Evolutionary conservation across 2,797 vertebrate species (phyloP).

Genomic region (Phoeniculus purpureus): DNA sequence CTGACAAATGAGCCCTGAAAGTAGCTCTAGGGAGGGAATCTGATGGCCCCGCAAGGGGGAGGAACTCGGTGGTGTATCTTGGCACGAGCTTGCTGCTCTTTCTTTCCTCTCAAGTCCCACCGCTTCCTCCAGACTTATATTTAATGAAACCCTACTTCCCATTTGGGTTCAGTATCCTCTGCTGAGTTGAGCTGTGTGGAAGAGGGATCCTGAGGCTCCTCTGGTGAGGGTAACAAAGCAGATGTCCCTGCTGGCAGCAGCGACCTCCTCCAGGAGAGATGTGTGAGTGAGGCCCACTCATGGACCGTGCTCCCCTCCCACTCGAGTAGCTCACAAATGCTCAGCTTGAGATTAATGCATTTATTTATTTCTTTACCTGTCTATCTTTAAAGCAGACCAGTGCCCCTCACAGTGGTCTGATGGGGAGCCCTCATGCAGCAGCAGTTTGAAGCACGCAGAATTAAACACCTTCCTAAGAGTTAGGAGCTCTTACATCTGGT

Average conservation of each 20-base stretch:
- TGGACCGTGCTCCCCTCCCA: slow-evolving; percentile 59
- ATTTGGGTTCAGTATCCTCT: not conserved
- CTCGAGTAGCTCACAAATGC: slow-evolving; percentile 19
- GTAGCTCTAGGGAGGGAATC: not conserved
- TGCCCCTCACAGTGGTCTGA: not conserved
- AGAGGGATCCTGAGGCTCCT: slow-evolving; percentile 52
- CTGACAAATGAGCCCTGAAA: accelerated
- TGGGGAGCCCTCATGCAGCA: not conserved
- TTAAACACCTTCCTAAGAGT: not conserved
- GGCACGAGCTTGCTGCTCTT: not conserved
- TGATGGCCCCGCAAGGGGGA: not conserved
- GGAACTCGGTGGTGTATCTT: not conserved
- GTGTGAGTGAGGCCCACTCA: slow-evolving; percentile 44
- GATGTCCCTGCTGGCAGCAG: slow-evolving; percentile 77
- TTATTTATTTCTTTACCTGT: not conserved
- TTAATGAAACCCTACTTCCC: not conserved
- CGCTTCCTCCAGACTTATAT: not conserved
- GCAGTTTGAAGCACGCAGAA: not conserved
- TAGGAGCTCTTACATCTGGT: not conserved
- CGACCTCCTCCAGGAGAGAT: slow-evolving; percentile 64
- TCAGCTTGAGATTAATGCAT: not conserved
- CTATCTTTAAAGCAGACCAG: not conserved
- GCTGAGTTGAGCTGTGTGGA: slow-evolving; percentile 8
- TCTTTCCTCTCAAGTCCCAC: not conserved
- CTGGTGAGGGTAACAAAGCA: slow-evolving; percentile 71